Percentiles rank a stretch among this genome's conserved stretches.
phyloP scores from a whole-genome alignment of 2,888 invertebrate genomes.

The Criorhina ranunculi region DNA sequence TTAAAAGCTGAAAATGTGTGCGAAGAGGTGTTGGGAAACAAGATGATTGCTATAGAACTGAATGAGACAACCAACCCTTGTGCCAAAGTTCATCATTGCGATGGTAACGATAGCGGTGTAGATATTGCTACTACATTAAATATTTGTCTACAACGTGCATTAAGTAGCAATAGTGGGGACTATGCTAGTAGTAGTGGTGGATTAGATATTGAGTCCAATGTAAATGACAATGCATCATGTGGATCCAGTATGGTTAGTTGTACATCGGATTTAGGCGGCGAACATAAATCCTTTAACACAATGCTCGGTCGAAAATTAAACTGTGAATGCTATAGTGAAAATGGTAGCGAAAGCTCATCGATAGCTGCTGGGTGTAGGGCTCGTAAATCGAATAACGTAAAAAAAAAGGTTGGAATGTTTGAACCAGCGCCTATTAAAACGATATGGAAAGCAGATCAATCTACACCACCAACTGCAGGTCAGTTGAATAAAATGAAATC shows the following conservation, averaged over 20 bases:
- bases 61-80: constrained; percentile 72
- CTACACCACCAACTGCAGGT: constrained; percentile 58
- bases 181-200: constrained; percentile 88
- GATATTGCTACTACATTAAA: constrained; percentile 86
- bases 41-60: constrained; percentile 81
- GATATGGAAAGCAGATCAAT: constrained; percentile 62
- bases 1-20: constrained; percentile 76
- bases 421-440: constrained; percentile 83
- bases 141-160: constrained; percentile 85
- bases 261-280: constrained; percentile 89
- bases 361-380: constrained; percentile 84
- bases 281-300: constrained; percentile 82
- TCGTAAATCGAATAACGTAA: constrained; percentile 82
- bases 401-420: constrained; percentile 87
- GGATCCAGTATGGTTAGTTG: constrained; percentile 92
- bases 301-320: constrained; percentile 78
- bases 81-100: constrained; percentile 80
- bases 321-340: constrained; percentile 86
- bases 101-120: constrained; percentile 93
- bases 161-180: constrained; percentile 87
- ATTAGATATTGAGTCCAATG: constrained; percentile 84
- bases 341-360: constrained; percentile 92
- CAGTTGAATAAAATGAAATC: constrained; percentile 83
- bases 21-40: constrained; percentile 79
- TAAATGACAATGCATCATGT: constrained; percentile 86